Conservation (phyloP, 2,113 vertebrate species). For the Malurus alboscapulatus region DNA sequence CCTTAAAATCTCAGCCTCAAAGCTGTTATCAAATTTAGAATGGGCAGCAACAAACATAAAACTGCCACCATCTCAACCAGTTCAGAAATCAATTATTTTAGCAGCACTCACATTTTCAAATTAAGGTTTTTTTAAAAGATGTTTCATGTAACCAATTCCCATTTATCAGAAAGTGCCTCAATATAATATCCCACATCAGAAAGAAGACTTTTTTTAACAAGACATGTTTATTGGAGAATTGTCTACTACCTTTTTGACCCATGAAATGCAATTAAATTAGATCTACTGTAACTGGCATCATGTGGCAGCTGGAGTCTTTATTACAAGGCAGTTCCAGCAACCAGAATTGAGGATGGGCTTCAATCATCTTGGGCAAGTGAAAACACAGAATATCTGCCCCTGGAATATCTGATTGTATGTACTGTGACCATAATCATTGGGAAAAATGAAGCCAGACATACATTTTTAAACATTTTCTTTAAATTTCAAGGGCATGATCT, state of each 20-base stretch:
- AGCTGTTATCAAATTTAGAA: not conserved
- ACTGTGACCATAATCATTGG: accelerated
- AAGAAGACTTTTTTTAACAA: not conserved
- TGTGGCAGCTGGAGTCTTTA: not conserved
- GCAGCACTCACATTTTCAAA: not conserved
- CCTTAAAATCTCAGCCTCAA: not conserved
- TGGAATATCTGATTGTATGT: not conserved
- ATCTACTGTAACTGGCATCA: not conserved
- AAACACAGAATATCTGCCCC: not conserved
- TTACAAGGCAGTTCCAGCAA: not conserved
- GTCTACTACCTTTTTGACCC: not conserved
- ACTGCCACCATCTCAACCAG: not conserved
- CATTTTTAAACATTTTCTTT: not conserved
- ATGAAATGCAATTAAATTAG: not conserved
- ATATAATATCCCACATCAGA: not conserved
- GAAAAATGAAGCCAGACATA: not conserved
- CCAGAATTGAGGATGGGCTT: not conserved
- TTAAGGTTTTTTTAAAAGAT: not conserved
- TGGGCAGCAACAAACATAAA: not conserved
- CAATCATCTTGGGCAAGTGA: not conserved
- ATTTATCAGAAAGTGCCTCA: not conserved
- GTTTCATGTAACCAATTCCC: not conserved
- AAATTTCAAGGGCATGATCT: not conserved
- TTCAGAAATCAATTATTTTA: not conserved
- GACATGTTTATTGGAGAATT: not conserved